Conservation (phyloP, 2,113 vertebrate genomes). For the Amphilophus citrinellus region DNA sequence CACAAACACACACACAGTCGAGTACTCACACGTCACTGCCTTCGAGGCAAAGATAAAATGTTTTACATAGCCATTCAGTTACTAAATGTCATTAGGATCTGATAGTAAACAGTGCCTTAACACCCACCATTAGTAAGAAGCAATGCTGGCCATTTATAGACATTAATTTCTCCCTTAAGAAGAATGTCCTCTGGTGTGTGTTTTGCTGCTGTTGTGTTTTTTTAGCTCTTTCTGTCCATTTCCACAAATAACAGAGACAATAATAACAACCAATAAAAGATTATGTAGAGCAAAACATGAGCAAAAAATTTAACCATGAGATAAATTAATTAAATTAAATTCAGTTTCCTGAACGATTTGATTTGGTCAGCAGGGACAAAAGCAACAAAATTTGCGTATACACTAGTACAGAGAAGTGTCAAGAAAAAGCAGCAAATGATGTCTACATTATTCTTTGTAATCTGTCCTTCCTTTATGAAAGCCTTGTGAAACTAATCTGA, state of each 20-base stretch:
- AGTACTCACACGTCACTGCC: conserved; percentile 4
- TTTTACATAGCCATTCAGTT: not conserved
- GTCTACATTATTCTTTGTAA: no score
- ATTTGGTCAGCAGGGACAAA: not conserved
- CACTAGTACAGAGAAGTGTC: no score
- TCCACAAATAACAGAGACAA: not conserved
- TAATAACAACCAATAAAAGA: not conserved
- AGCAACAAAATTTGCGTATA: no score
- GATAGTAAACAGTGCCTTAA: not conserved
- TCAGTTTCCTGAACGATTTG: not conserved
- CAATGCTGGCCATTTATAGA: not conserved
- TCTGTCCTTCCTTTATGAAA: no score
- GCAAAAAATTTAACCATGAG: no score
- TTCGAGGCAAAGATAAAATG: conserved; percentile 13
- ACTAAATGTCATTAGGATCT: conserved; percentile 13
- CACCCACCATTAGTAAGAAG: not conserved
- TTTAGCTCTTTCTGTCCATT: not conserved
- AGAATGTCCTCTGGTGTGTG: not conserved
- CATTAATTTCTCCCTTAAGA: not conserved
- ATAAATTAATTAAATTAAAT: not conserved
- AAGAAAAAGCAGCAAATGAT: no score
- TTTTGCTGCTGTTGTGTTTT: not conserved
- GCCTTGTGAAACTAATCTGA: no score
- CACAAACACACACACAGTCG: not conserved
- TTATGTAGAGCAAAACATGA: not conserved